Base-by-base conservation (phyloP, 2,888 invertebrate species). In the Melolontha melolontha region DNA sequence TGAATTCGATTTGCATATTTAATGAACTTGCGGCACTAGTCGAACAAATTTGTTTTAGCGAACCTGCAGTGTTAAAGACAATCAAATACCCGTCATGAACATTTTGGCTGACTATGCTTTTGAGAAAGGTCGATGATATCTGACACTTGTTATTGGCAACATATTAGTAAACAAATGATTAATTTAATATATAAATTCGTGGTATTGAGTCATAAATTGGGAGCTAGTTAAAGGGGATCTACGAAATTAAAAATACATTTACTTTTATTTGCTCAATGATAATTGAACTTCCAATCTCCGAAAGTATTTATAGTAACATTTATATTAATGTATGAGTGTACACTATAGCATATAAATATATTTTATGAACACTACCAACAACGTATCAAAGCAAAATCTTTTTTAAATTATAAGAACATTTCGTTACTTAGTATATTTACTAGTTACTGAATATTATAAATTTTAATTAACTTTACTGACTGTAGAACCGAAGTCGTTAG, bases 1-100 rank as follows among this genome's bases (percentile, higher is more conserved):
- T 73, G 79, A 79, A 80, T 80, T 79, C 79, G 78, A 80, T 80
- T 80, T 79, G 77, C 81, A 81, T 81, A 81, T 73, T 75, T 80
- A 80, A 80, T 80, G 79, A 80, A 80, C 78, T 75, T 75, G 76
- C 73, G 73, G 66, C 73, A 74, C 76, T 75, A 75, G 72, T 76
- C 71, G 73, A 42, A 66, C 72, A 74, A 70, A 63, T 55, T 41
- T 17, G 17, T 34, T 34, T 8, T 10, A 8, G 17, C 55, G 16
- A 14, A 68, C 64, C 4, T 39, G 17, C 10, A 40, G n/a, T 2
- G 11, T 11, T 17, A 41, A 41, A 41, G 17, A 55, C 16, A 55
- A 55, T 41, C 41, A 41, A 16, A 10, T 34, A 34, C 34, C 6
- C 8, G 1, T 10, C 8, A 34, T 10, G 34, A 34, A 5, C 1